phyloP scores from a whole-genome alignment of 2,888 invertebrate species.

The Ecliptopera silaceata region DNA sequence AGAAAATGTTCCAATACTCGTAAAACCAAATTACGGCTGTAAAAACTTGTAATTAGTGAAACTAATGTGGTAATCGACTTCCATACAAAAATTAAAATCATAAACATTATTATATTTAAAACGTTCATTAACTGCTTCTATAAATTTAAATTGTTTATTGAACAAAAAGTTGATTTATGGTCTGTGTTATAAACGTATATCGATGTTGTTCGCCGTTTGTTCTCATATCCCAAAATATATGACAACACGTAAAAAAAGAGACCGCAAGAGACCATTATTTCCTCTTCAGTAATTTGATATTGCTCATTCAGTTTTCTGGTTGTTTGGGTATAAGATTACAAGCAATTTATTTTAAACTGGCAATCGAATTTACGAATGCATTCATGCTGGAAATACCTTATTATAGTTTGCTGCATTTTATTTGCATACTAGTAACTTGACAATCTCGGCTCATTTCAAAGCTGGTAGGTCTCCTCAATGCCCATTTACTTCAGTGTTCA shows the following conservation, averaged over 20 bases:
- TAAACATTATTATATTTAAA: constrained; percentile 53
- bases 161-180: constrained; percentile 45
- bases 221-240: constrained; percentile 47
- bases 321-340: constrained; percentile 83
- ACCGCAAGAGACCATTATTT: constrained; percentile 62
- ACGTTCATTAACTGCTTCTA: constrained; percentile 51
- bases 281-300: constrained; percentile 73
- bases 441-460: background rate
- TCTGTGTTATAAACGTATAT: constrained; percentile 35
- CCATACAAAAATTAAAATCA: constrained; percentile 64
- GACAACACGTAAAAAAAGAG: constrained; percentile 66
- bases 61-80: constrained; percentile 74
- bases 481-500: no score
- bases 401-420: constrained; percentile 57
- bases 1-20: constrained; percentile 69
- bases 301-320: constrained; percentile 78
- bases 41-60: constrained; percentile 78
- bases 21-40: constrained; percentile 74
- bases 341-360: constrained; percentile 80
- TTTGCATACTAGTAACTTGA: constrained; percentile 31
- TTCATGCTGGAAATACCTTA: constrained; percentile 60
- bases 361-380: constrained; percentile 76
- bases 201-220: constrained; percentile 21
- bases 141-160: constrained; percentile 55
- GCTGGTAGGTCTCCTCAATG: no score